These are phyloP conservation scores for Oxyruncus cristatus DNA, from an alignment of 2,113 vertebrate genomes.

Conservation along the genomic window DNA sequence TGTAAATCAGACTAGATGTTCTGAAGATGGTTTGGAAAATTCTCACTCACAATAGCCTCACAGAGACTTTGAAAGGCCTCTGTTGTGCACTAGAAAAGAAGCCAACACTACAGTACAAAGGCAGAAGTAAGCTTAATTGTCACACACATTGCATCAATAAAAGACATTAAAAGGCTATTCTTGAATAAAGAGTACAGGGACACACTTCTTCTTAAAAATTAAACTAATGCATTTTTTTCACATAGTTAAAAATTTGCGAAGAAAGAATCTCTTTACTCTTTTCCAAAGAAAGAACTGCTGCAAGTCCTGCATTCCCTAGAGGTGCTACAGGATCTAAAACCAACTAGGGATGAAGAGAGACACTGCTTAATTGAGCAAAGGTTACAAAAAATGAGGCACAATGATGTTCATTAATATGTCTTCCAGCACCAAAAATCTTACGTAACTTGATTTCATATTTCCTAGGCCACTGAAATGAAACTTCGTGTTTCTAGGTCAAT, in stretches of 20 bases:
- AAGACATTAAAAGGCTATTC: background rate
- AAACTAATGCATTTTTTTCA: background rate
- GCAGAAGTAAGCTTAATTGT: background rate
- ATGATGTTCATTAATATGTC: background rate
- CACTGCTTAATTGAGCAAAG: constrained; percentile 14
- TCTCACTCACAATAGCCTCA: background rate
- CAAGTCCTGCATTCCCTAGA: background rate
- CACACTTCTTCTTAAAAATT: background rate
- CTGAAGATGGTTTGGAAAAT: background rate
- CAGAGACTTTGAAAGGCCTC: background rate
- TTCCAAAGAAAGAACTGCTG: background rate
- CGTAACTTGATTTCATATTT: background rate
- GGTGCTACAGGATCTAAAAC: background rate
- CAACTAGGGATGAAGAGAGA: background rate
- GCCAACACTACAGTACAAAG: background rate
- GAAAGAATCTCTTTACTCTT: background rate
- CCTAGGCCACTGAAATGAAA: constrained; percentile 17
- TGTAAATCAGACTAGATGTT: background rate
- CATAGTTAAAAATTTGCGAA: background rate
- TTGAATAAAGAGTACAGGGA: background rate
- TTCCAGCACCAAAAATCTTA: constrained; percentile 22
- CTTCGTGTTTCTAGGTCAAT: constrained; percentile 36
- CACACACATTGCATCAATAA: background rate
- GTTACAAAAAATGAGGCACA: background rate
- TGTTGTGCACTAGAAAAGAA: background rate